These are phyloP conservation scores for Gambusia affinis DNA, from an alignment of 2,113 vertebrate genomes.

Conservation along the genomic window DNA sequence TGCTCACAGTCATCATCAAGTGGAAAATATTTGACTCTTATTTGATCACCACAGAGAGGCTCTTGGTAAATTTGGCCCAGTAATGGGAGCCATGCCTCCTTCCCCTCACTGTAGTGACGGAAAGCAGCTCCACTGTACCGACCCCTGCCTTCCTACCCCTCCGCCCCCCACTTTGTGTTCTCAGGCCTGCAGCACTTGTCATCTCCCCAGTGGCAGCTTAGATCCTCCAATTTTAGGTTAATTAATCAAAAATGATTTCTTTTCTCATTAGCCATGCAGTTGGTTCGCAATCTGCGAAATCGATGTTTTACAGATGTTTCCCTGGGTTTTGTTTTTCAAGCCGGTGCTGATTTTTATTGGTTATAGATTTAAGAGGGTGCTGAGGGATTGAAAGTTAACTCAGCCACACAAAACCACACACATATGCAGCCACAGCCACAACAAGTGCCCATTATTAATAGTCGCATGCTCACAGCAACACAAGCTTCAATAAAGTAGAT, in stretches of 20 bases:
- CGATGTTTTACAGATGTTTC: constrained; percentile 85
- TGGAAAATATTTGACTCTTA: constrained; percentile 60
- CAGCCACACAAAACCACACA: constrained; percentile 55
- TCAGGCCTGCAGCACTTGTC: constrained; percentile 67
- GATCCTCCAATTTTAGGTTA: constrained; percentile 80
- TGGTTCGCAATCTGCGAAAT: constrained; percentile 80
- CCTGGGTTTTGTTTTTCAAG: constrained; percentile 81
- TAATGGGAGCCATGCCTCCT: constrained; percentile 57
- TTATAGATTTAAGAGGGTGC: constrained; percentile 83
- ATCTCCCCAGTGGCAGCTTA: constrained; percentile 73
- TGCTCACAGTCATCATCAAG: constrained; percentile 39
- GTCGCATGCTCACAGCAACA: constrained; percentile 44
- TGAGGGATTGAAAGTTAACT: constrained; percentile 78
- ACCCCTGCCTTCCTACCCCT: neutral
- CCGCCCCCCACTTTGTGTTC: constrained; percentile 39
- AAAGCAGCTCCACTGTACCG: constrained; percentile 48
- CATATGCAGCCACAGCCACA: constrained; percentile 48
- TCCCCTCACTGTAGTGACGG: constrained; percentile 7
- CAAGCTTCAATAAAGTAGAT: constrained; percentile 1
- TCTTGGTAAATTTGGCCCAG: constrained; percentile 51
- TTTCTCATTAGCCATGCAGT: constrained; percentile 84
- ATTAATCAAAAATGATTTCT: constrained; percentile 88
- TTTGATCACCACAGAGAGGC: constrained; percentile 57
- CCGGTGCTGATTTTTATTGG: constrained; percentile 83
- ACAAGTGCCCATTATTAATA: constrained; percentile 41